These are phyloP conservation scores for Chrysolina oricalcia DNA, from an alignment of 2,888 invertebrate genomes.

Conservation along the genomic window DNA sequence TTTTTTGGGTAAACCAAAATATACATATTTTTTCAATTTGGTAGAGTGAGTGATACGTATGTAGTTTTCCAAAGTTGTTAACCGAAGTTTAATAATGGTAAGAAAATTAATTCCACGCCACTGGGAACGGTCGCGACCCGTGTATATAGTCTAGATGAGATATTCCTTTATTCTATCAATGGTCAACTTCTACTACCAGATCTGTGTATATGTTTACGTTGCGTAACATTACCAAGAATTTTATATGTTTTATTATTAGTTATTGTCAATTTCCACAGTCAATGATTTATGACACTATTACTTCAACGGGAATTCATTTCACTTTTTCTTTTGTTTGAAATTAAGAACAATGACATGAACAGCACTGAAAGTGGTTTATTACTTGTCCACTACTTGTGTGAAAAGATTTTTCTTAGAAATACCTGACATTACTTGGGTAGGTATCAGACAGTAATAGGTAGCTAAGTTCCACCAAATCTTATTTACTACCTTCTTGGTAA, in stretches of 20 bases:
- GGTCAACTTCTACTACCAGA: constrained; percentile 43
- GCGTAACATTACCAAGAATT: constrained; percentile 31
- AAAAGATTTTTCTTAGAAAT: constrained; percentile 21
- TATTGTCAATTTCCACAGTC: constrained; percentile 36
- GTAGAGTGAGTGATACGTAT: too few species aligned
- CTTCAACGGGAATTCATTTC: constrained; percentile 38
- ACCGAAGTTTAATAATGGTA: background rate
- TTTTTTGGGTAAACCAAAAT: too few species aligned
- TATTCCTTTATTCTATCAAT: constrained; percentile 44
- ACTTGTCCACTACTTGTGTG: constrained; percentile 21
- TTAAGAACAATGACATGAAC: constrained; percentile 32
- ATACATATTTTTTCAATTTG: too few species aligned
- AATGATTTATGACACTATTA: constrained; percentile 40
- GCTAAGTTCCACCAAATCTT: too few species aligned
- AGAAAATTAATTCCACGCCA: constrained; percentile 11
- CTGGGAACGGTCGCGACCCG: constrained; percentile 41
- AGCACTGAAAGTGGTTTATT: constrained; percentile 38
- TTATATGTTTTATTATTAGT: constrained; percentile 36
- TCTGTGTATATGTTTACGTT: constrained; percentile 26
- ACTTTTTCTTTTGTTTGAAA: constrained; percentile 42
- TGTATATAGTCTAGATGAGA: constrained; percentile 44
- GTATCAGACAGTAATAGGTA: background rate
- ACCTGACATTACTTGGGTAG: constrained; percentile 4
- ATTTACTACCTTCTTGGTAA: too few species aligned
- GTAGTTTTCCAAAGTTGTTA: background rate